A percentile compares a stretch with the other conserved stretches of the same genome.
phyloP scores from a whole-genome alignment of 2,797 vertebrate genomes.

The Chrosomus eos region DNA sequence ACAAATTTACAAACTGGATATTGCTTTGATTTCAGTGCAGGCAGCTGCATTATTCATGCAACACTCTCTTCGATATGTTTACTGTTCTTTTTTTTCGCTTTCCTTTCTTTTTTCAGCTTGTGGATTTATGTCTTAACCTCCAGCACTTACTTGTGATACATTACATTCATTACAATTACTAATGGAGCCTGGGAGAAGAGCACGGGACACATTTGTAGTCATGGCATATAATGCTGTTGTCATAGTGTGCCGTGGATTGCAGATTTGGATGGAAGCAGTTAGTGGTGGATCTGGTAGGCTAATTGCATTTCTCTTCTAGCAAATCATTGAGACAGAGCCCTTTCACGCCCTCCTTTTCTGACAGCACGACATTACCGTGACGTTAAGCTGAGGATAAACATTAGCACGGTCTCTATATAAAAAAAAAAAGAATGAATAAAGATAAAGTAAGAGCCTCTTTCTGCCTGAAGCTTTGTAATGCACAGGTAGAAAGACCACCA shows the following conservation, averaged over 20 bases:
- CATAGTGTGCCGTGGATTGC: conserved; percentile 49
- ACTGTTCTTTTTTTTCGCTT: conserved; percentile 47
- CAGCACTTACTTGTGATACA: conserved; percentile 64
- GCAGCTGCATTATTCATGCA: conserved; percentile 59
- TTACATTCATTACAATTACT: conserved; percentile 65
- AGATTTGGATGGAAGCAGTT: conserved; percentile 51
- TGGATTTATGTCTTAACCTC: conserved; percentile 64
- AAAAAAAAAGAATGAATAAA: conserved; percentile 15
- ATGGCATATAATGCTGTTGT: conserved; percentile 49
- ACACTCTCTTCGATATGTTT: conserved; percentile 51
- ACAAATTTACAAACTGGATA: conserved; percentile 59
- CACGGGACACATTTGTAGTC: conserved; percentile 58
- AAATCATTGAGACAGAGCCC: conserved; percentile 48
- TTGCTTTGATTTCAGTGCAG: conserved; percentile 57
- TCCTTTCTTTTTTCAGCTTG: conserved; percentile 22
- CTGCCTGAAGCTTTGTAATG: not conserved
- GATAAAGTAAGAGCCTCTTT: conserved; percentile 33
- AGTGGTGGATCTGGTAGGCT: conserved; percentile 51
- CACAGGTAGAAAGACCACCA: conserved; percentile 8
- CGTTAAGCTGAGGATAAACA: conserved; percentile 53
- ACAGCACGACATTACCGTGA: conserved; percentile 52
- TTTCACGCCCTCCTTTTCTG: conserved; percentile 49
- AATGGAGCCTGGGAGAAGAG: conserved; percentile 59
- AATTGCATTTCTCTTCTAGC: conserved; percentile 52
- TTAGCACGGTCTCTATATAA: conserved; percentile 25